Conservation (phyloP, 2,888 invertebrate species). For the Limnephilus rhombicus region DNA sequence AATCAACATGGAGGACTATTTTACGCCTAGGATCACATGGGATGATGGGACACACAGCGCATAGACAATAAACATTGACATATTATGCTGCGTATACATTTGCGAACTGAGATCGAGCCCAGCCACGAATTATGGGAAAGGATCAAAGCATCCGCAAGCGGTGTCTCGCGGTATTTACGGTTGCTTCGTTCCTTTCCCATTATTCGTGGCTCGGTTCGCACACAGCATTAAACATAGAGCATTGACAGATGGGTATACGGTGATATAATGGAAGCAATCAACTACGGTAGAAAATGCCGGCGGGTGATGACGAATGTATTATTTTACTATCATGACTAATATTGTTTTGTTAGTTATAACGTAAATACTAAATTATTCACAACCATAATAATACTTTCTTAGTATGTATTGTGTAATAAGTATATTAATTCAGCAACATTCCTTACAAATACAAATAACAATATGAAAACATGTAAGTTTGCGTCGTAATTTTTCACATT, state of each 20-base stretch:
- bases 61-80: too few species aligned
- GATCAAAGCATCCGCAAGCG: too few species aligned
- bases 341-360: neutral
- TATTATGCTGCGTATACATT: too few species aligned
- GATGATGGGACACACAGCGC: too few species aligned
- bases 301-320: neutral
- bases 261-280: neutral
- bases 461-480: neutral
- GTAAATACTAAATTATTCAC: neutral
- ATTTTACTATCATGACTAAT: neutral
- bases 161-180: too few species aligned
- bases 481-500: neutral
- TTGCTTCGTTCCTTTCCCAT: too few species aligned
- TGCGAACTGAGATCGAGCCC: too few species aligned
- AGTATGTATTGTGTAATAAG: neutral
- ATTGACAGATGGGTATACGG: too few species aligned
- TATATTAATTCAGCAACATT: neutral
- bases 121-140: too few species aligned
- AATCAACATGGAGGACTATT: conserved; percentile 25
- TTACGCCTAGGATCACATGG: conserved; percentile 28
- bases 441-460: neutral
- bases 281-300: neutral
- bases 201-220: too few species aligned
- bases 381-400: neutral
- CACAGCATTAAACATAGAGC: too few species aligned